Evolutionary conservation across 2,113 vertebrate species (phyloP).

Genomic region (Scomber colias): DNA sequence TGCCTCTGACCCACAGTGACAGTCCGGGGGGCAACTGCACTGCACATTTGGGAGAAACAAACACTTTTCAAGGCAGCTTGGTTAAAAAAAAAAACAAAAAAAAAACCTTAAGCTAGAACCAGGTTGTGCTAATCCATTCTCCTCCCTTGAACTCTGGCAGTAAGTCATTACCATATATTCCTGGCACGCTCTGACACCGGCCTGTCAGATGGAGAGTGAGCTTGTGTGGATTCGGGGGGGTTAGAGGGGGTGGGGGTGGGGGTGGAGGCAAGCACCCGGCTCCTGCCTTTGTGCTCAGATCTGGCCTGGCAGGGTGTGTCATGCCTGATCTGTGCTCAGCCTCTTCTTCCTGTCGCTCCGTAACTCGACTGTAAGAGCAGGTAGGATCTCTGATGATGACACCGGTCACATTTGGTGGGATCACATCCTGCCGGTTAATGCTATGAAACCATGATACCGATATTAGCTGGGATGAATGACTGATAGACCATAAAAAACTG

Average conservation of each 20-base stretch:
- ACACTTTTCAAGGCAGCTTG: constrained; percentile 10
- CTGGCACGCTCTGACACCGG: constrained; percentile 32
- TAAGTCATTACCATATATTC: constrained; percentile 51
- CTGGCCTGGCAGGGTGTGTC: constrained; percentile 40
- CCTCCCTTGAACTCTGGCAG: constrained; percentile 34
- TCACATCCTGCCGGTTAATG: not conserved
- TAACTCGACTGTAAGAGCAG: constrained; percentile 27
- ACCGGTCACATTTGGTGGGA: not conserved
- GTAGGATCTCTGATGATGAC: constrained; percentile 14
- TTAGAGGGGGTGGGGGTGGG: too few species aligned
- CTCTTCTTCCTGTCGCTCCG: constrained; percentile 14
- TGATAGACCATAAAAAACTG: too few species aligned
- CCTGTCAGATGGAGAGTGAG: constrained; percentile 50
- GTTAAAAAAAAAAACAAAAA: constrained; percentile 7
- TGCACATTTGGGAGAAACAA: constrained; percentile 57
- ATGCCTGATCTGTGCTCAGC: constrained; percentile 35
- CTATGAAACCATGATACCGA: too few species aligned
- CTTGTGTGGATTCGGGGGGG: not conserved
- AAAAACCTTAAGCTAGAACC: not conserved
- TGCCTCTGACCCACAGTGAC: constrained; percentile 64
- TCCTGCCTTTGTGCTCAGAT: constrained; percentile 43
- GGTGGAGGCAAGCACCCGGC: constrained; percentile 9
- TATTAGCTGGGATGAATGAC: too few species aligned
- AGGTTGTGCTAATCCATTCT: constrained; percentile 52
- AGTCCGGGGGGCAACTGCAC: constrained; percentile 44